Percentiles rank a stretch among this genome's conserved stretches.
Evolutionary conservation across 2,113 vertebrate species (phyloP).

Genomic region (Peromyscus maniculatus): DNA sequence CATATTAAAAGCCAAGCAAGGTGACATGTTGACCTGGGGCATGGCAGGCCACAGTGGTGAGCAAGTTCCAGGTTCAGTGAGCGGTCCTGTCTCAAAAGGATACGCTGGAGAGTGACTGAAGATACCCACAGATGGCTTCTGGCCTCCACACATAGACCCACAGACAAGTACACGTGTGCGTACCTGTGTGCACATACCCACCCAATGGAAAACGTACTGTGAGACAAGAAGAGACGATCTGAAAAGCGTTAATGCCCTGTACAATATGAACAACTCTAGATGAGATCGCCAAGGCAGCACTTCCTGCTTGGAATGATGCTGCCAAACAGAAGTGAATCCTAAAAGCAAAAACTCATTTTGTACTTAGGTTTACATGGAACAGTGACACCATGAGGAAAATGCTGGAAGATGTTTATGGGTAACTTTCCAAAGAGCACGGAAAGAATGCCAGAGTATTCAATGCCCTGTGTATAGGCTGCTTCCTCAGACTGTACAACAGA

Average conservation of each 20-base stretch:
- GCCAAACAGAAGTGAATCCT: neutral
- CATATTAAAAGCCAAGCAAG: neutral
- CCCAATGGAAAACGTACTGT: no score
- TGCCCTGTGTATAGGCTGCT: no score
- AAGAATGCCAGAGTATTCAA: neutral
- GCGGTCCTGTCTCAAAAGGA: neutral
- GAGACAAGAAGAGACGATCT: no score
- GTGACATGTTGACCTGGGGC: neutral
- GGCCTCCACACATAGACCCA: neutral
- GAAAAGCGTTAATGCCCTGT: neutral
- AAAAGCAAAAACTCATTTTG: neutral
- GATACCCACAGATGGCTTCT: neutral
- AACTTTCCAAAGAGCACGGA: neutral
- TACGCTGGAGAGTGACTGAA: neutral
- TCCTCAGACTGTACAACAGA: neutral
- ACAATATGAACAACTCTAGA: no score
- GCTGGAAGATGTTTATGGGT: neutral
- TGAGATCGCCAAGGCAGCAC: neutral
- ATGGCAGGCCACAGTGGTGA: neutral
- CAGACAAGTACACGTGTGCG: neutral
- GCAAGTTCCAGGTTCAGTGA: neutral
- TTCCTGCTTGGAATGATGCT: neutral
- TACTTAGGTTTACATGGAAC: neutral
- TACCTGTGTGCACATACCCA: neutral
- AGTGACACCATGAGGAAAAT: no score